Percentiles rank a stretch among this genome's conserved stretches.
Conservation (phyloP, 2,888 invertebrate genomes). For the Heteropelma amictum region DNA sequence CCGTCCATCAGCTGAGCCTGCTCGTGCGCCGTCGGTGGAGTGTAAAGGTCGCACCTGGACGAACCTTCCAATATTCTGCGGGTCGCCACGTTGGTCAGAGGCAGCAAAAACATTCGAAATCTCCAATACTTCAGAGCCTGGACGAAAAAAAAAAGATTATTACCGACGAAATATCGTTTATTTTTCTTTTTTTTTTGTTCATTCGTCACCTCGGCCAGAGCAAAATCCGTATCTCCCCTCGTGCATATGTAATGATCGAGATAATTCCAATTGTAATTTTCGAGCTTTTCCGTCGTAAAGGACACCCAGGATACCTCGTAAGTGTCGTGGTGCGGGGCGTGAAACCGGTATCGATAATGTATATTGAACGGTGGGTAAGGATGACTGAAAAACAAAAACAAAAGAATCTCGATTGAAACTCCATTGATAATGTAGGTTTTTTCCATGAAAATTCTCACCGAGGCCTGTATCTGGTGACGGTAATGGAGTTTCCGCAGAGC, state of each 20-base stretch:
- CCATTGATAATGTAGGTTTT: not conserved
- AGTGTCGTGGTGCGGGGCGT: conserved; percentile 93
- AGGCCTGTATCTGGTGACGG: conserved; percentile 96
- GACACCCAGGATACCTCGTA: conserved; percentile 97
- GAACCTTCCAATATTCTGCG: conserved; percentile 87
- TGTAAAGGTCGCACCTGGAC: conserved; percentile 90
- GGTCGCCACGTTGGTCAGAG: conserved; percentile 88
- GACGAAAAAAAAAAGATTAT: conserved; percentile 22
- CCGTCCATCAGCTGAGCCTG: conserved; percentile 83
- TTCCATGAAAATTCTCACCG: conserved; percentile 80
- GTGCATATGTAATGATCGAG: conserved; percentile 98
- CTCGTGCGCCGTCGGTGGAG: conserved; percentile 81
- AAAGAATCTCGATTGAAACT: not conserved
- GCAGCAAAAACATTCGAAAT: conserved; percentile 92
- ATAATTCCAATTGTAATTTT: conserved; percentile 98
- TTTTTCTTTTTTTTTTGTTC: too few relatives aligned
- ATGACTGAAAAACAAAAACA: conserved; percentile 82
- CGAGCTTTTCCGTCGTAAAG: conserved; percentile 95
- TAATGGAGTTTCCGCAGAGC: conserved; percentile 92
- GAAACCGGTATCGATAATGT: conserved; percentile 94
- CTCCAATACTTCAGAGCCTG: conserved; percentile 94
- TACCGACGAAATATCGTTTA: conserved; percentile 10
- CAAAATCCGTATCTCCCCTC: conserved; percentile 94
- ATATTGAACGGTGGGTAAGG: conserved; percentile 96
- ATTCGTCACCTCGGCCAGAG: conserved; percentile 90